Conservation (phyloP, 53 echinoderm and acorn worm genomes). For the Holothuria leucospilota region DNA sequence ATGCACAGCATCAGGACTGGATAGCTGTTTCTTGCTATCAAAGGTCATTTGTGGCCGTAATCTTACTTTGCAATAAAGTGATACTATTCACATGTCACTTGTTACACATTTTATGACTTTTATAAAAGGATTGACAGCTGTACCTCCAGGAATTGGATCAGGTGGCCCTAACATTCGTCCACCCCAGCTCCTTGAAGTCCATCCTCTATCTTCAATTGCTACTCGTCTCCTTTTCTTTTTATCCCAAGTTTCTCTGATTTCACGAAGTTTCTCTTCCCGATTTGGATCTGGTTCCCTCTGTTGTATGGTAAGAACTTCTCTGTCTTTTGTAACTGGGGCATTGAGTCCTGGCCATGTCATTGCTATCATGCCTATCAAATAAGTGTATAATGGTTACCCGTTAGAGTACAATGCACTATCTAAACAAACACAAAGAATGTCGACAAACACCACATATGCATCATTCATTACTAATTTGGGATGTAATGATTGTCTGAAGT, state of each 20-base stretch:
- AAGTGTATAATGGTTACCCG: neutral
- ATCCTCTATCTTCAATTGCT: conserved; percentile 85
- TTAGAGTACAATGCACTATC: no score
- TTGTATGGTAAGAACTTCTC: conserved; percentile 71
- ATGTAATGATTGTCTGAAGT: no score
- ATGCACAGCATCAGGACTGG: no score
- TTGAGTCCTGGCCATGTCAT: conserved; percentile 96
- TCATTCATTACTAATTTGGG: no score
- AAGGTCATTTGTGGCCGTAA: no score
- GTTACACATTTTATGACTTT: no score
- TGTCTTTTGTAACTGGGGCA: conserved; percentile 75
- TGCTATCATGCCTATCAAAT: conserved; percentile 62
- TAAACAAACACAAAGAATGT: no score
- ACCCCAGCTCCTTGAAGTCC: conserved; percentile 98
- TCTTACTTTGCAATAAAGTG: no score
- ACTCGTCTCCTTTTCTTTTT: conserved; percentile 77
- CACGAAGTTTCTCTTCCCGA: conserved; percentile 70
- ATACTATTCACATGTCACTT: no score
- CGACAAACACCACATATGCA: no score
- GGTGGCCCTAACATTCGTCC: conserved; percentile 89
- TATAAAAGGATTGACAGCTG: neutral
- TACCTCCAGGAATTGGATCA: conserved; percentile 97
- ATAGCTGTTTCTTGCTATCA: no score
- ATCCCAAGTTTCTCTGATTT: conserved; percentile 82
- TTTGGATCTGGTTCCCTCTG: conserved; percentile 77